phyloP scores from a whole-genome alignment of 2,113 vertebrate species.

The Zosterops pallidus region DNA sequence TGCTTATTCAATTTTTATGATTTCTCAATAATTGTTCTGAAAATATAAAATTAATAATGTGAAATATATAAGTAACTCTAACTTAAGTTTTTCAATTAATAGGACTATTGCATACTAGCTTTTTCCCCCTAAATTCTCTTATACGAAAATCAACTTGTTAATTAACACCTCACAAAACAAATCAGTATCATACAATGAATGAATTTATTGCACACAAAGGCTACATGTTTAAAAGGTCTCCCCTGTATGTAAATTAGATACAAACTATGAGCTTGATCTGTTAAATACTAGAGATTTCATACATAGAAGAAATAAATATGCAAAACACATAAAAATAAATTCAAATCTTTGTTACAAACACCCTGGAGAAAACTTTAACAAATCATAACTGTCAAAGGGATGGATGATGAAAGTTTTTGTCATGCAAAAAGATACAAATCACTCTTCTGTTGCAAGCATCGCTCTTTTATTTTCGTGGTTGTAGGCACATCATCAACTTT shows the following conservation, averaged over 20 bases:
- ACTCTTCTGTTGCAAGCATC: slow-evolving; percentile 12
- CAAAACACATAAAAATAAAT: slow-evolving; percentile 71
- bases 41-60: background rate
- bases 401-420: slow-evolving; percentile 67
- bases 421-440: slow-evolving; percentile 73
- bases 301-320: slow-evolving; percentile 65
- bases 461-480: slow-evolving; percentile 62
- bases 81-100: slow-evolving; percentile 49
- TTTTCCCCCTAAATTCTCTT: background rate
- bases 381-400: slow-evolving; percentile 72
- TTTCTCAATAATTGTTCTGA: background rate
- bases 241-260: slow-evolving; percentile 28
- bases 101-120: background rate
- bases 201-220: slow-evolving; percentile 46
- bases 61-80: background rate
- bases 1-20: background rate
- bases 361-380: slow-evolving; percentile 69
- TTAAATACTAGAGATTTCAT: slow-evolving; percentile 35
- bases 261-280: background rate
- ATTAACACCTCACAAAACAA: slow-evolving; percentile 65
- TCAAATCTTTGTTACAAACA: slow-evolving; percentile 58
- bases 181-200: slow-evolving; percentile 34
- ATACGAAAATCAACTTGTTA: slow-evolving; percentile 4
- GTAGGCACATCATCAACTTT: slow-evolving; percentile 75
- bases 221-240: slow-evolving; percentile 45